Conservation (phyloP, 2,888 invertebrate species). For the Chaetogeoica ovagalla region DNA sequence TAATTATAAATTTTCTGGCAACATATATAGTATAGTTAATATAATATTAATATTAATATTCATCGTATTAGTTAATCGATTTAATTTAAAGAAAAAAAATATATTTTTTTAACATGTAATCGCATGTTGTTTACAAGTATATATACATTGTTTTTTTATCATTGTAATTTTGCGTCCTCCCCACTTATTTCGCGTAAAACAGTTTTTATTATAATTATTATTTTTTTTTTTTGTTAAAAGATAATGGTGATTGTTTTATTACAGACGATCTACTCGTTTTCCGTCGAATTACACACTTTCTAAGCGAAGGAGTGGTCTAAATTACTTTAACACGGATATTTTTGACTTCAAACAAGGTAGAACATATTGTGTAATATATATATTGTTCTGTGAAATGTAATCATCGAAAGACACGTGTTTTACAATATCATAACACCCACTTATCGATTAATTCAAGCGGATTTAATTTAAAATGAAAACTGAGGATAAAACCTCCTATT, state of each 20-base stretch:
- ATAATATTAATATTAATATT: too few species aligned
- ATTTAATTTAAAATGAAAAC: background rate
- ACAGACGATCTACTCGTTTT: background rate
- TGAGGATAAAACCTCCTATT: background rate
- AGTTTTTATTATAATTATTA: background rate
- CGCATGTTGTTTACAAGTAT: background rate
- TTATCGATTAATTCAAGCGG: conserved; percentile 33
- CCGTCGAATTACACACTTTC: background rate
- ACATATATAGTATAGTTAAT: too few species aligned
- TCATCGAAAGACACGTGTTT: conserved; percentile 9
- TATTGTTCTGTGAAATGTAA: conserved; percentile 21
- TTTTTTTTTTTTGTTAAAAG: conserved; percentile 9
- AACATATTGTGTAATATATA: background rate
- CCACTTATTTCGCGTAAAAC: too few species aligned
- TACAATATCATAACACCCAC: conserved; percentile 6
- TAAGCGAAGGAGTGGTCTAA: background rate
- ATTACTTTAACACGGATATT: conserved; percentile 24
- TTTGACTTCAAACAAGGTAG: conserved; percentile 2
- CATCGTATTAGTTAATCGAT: too few species aligned
- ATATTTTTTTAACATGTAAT: too few species aligned
- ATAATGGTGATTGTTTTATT: conserved; percentile 19
- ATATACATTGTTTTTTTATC: background rate
- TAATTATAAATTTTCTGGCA: too few species aligned
- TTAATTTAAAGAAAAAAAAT: too few species aligned
- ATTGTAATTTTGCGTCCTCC: background rate